phyloP scores from a whole-genome alignment of 2,113 vertebrate genomes.

The Carassius auratus region DNA sequence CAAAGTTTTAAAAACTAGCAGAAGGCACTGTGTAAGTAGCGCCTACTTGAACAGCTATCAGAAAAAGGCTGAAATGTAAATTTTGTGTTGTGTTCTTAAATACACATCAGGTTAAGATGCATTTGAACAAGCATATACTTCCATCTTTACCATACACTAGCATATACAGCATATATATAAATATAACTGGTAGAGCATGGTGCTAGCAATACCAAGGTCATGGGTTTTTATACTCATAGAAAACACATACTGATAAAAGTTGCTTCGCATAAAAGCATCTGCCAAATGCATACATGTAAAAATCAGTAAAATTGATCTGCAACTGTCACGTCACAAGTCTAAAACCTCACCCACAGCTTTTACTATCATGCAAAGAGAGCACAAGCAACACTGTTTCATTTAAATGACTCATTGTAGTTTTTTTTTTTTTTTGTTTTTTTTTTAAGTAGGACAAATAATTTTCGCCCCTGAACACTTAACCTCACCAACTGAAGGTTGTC shows the following conservation, averaged over 20 bases:
- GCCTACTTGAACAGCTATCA: not conserved
- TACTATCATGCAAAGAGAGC: not conserved
- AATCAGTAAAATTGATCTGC: conserved; percentile 15
- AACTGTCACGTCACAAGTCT: not conserved
- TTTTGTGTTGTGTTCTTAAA: not conserved
- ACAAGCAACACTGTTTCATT: not conserved
- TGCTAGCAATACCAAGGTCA: not conserved
- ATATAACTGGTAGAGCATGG: not conserved
- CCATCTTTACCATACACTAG: not conserved
- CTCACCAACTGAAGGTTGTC: conserved; percentile 3
- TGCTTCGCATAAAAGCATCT: not conserved
- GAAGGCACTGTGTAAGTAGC: not conserved
- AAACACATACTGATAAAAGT: not conserved
- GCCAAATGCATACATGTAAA: conserved; percentile 1
- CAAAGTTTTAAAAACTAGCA: not conserved
- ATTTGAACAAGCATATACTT: too few relatives aligned
- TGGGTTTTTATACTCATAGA: not conserved
- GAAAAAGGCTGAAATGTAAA: not conserved
- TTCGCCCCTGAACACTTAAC: not conserved
- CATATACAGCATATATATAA: not conserved
- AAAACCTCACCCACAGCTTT: conserved; percentile 14
- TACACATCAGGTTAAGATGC: not conserved
- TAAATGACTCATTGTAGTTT: not conserved
- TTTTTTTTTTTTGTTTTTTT: not conserved
- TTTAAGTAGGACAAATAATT: conserved; percentile 5